Evolutionary conservation across 2,113 vertebrate genomes (phyloP), one percentile per base, ranked within the genome.

Genomic region (Geococcyx californianus): DNA sequence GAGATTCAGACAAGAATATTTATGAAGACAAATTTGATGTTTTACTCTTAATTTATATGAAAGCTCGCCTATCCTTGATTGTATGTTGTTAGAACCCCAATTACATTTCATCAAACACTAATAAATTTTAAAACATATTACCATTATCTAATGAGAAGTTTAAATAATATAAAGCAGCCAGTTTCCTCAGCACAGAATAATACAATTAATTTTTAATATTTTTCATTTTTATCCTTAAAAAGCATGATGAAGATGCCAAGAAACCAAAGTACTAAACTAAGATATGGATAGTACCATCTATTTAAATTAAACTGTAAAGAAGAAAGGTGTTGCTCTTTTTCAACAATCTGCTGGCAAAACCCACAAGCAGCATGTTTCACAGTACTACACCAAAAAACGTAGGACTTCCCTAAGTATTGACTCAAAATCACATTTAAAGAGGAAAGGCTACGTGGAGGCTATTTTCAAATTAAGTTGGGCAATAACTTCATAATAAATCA

Each of bases 61-160:
- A 91, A 94, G 40, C 38, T 93, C 7, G 1, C 45, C 40, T 88
- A 45, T 26, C 76, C 66, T 72, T 91, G 67, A 82, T 42, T 84
- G 49, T 29, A 89, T 87, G 92, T 94, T 62, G 89, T 69, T 79
- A 91, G 69, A 94, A 92, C 5, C 15, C 36, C 1, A 84, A 76
- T 64, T 86, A 90, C 33, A 62, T 83, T 92, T 94, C 69, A 87
- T 84, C 91, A 94, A 86, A 45, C 40, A 74, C 26, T 85, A 85
- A 90, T 81, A 84, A 51, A 93, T 83, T 94, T 93, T 80, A 67
- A 91, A 93, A 73, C 9, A 38, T 56, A 93, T 73, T 60, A 79
- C 58, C 16, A 8, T 12, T 81, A 33, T 58, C 56, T 86, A 92
- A 86, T 78, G 38, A 95, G 40, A 77, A 91, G 3, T 45, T 40